These are phyloP conservation scores for Poecile atricapillus DNA, from an alignment of 2,113 vertebrate species.

Conservation along the genomic window DNA sequence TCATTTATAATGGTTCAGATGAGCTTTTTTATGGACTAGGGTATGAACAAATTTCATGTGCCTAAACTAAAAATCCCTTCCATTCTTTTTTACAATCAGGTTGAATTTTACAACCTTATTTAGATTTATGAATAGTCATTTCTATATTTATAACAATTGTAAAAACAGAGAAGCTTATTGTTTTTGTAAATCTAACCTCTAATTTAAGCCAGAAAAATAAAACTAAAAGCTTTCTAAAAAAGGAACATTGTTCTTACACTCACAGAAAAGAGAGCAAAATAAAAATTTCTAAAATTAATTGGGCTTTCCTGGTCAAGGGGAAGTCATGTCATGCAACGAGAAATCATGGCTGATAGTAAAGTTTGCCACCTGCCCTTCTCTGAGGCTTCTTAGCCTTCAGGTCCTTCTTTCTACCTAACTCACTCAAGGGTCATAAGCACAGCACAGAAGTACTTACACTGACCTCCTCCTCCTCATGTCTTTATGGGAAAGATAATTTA, in stretches of 20 bases:
- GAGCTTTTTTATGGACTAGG: background rate
- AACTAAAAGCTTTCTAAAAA: conserved; percentile 25
- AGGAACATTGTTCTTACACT: background rate
- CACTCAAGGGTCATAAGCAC: background rate
- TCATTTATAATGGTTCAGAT: background rate
- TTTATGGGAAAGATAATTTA: background rate
- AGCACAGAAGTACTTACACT: background rate
- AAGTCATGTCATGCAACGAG: background rate
- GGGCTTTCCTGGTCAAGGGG: background rate
- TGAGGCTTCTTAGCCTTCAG: background rate
- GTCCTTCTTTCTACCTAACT: background rate
- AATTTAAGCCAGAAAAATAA: conserved; percentile 35
- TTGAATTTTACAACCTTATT: conserved; percentile 47
- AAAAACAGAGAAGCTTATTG: conserved; percentile 49
- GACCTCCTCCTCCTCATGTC: background rate
- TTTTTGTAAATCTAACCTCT: conserved; percentile 40
- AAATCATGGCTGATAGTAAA: background rate
- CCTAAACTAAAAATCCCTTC: background rate
- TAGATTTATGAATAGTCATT: conserved; percentile 56
- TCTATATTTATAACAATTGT: conserved; percentile 29
- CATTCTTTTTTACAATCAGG: conserved; percentile 25
- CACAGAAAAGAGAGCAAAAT: background rate
- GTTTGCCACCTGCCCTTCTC: background rate
- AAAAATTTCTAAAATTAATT: background rate
- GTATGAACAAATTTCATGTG: background rate